Evolutionary conservation across 2,888 invertebrate species (phyloP), one percentile per base, ranked within the genome.

Genomic region (Parnassius smintheus): DNA sequence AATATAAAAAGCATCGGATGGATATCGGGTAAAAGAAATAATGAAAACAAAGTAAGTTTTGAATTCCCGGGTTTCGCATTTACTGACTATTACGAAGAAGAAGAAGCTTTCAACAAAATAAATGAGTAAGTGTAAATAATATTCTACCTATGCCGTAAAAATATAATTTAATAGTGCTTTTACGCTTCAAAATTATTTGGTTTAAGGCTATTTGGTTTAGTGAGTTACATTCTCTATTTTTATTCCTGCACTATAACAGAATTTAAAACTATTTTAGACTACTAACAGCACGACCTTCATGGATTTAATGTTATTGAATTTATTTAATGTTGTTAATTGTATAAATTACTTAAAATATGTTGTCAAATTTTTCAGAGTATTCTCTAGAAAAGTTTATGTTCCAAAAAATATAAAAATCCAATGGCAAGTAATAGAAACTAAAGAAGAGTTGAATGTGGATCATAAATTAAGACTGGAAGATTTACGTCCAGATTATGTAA

Each of bases 21-120:
- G 76, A 79, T 91, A 64, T 67, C 69, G 48, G 91, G 80, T 49
- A 76, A 71, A 72, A 74, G 60, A 61, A 80, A 81, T 68, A 58
- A 58, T 13, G 60, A 73, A 60, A 72, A 75, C 48, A 65, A 74
- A 60, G 56, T 89, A 54, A 84, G 85, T 72, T 86, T 88, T 66
- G 78, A 83, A 71, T 85, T 89, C 66, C 88, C 90, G 25, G 87
- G 85, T 61, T 86, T 83, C 71, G 78, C 82, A 59, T 79, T 68
- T 67, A 81, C 83, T 0, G 74, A 80, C 7, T 88, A 79, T 78
- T 88, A 84, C 68, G 22, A 69, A 2, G 73, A 80, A 74, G 67
- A 73, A 41, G 81, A 82, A 68, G 86, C 86, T 4, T 82, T 84
- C 62, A 57, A 66, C 11, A 85, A 85, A 76, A 83, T 91, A 53